phyloP scores from a whole-genome alignment of 2,113 vertebrate genomes.

The Nothoprocta perdicaria region DNA sequence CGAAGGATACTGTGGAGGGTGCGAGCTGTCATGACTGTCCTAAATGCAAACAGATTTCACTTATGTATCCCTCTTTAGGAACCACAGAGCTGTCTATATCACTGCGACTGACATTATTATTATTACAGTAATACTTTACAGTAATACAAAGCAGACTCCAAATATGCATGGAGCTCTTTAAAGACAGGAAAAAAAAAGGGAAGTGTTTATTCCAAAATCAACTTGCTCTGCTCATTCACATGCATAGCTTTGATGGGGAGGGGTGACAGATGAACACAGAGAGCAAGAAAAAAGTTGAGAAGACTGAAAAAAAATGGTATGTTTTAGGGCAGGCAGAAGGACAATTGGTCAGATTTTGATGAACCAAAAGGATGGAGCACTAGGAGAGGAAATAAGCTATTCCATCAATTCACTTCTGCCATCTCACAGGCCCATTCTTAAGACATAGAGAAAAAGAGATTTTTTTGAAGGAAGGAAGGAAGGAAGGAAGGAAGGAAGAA shows the following conservation, averaged over 20 bases:
- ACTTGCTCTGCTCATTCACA: not conserved
- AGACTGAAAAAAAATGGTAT: not conserved
- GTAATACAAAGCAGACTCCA: not conserved
- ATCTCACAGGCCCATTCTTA: not conserved
- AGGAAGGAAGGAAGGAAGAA: too few relatives aligned
- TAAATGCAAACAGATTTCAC: not conserved
- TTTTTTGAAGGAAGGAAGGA: too few relatives aligned
- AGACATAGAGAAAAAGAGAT: not conserved
- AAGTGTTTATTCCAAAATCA: not conserved
- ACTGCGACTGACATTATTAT: not conserved
- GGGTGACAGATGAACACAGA: not conserved
- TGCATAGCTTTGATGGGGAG: not conserved
- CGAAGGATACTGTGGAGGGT: not conserved
- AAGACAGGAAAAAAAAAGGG: not conserved
- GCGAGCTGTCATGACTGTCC: not conserved
- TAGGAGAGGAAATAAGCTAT: not conserved
- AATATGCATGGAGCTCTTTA: not conserved
- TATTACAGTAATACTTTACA: not conserved
- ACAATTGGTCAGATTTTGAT: not conserved
- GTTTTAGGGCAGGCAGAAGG: not conserved
- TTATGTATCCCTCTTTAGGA: not conserved
- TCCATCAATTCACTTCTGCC: not conserved
- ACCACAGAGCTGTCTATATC: not conserved
- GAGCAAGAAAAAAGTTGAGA: not conserved
- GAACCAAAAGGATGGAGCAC: not conserved